Base-by-base conservation (phyloP, 2,797 vertebrate genomes). In the Pangasius larnaudii region DNA sequence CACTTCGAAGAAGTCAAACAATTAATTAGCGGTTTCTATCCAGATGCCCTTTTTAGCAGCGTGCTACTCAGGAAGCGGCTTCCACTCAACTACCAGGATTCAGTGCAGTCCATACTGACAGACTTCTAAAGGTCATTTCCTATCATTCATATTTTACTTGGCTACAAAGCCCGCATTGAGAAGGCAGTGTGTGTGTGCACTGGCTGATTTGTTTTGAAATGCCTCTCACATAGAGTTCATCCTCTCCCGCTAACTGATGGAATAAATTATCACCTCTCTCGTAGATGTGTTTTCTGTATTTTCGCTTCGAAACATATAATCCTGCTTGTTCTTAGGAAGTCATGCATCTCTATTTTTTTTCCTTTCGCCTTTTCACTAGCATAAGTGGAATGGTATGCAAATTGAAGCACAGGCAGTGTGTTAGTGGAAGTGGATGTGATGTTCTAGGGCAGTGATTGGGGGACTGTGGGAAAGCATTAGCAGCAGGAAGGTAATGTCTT, bases 11-110 rank as follows among this genome's bases (percentile, higher is more conserved):
- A 88, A 88, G 90, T 85, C 91, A 75, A 91, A 95, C 94, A 95
- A 95, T 95, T 95, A 94, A 95, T 94, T 94, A 94, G 92, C 93
- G 91, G 90, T 93, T 93, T 94, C 91, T 90, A 87, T 95, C 94
- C 93, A 91, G 92, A 95, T 95, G 95, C 94, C 94, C 94, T 95
- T 96, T 96, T 94, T 92, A 93, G 91, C 93, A 77, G 69, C 91
- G 77, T 91, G 94, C 95, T 94, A 91, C 93, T 91, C 94, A 95
- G 91, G 94, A 91, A 95, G 95, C 94, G 59, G 71, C 83, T 59
- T 86, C 79, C 30, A 39, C 86, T 85, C 87, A 16, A 83, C 69
- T 46, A 56, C 77, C 84, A 67, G 39, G 81, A 89, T 85, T 89
- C 83, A 67, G 87, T 65, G 3, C 83, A 61, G 82, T 86, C 84